A percentile compares a stretch with the other conserved stretches of the same genome.
Conservation (phyloP, 2,888 invertebrate genomes). For the Minunthozetes semirufus region DNA sequence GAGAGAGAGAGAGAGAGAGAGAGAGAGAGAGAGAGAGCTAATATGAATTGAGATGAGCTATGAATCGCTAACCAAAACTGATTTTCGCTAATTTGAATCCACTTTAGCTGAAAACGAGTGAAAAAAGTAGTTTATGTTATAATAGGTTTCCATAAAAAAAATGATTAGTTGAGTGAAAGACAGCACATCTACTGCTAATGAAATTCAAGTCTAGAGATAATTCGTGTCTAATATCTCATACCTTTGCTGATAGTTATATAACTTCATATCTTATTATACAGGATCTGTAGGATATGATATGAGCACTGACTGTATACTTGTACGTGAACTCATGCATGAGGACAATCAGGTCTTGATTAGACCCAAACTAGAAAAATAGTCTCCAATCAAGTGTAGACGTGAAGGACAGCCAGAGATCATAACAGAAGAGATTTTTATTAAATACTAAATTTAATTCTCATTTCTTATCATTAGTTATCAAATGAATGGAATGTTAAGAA, state of each 20-base stretch:
- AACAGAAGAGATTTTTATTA: background rate
- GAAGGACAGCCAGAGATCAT: background rate
- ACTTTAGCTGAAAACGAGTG: background rate
- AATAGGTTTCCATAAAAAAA: background rate
- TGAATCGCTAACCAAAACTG: background rate
- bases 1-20: conserved; percentile 16
- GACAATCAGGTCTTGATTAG: background rate
- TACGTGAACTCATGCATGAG: background rate
- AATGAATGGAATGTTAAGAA: background rate
- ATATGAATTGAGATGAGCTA: background rate
- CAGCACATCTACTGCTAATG: background rate
- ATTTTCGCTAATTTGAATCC: background rate
- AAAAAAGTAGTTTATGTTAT: background rate
- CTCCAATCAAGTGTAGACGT: background rate
- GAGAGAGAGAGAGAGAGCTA: conserved; percentile 1
- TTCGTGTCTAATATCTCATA: background rate
- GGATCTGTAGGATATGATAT: too few relatives aligned
- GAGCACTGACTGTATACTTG: background rate
- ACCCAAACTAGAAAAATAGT: background rate
- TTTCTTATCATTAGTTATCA: background rate
- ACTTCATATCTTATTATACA: background rate
- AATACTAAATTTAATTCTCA: background rate
- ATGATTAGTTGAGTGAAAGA: background rate
- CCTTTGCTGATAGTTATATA: background rate
- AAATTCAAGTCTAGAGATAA: background rate